A percentile compares a stretch with the other conserved stretches of the same genome.
phyloP scores from a whole-genome alignment of 2,888 invertebrate species.

The Dorcus hopei region DNA sequence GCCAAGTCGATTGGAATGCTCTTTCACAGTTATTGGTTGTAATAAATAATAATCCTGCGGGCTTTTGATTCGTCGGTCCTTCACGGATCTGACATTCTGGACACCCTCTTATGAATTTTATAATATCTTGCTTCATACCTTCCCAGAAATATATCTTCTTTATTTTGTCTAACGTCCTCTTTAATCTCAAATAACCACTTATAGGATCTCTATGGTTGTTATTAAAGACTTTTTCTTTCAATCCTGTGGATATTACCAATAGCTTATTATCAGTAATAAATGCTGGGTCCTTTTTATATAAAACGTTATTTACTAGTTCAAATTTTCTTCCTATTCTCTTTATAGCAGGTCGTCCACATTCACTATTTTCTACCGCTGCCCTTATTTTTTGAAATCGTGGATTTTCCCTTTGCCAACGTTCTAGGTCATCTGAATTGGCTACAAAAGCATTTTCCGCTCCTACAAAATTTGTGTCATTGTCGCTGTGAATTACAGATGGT shows the following conservation, averaged over 20 bases:
- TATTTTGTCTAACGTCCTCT: conserved; percentile 23
- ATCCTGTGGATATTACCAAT: conserved; percentile 20
- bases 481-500: no score
- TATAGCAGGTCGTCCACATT: no score
- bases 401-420: no score
- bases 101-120: conserved; percentile 19
- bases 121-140: conserved; percentile 3
- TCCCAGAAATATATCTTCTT: conserved; percentile 24
- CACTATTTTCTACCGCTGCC: no score
- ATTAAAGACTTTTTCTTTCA: conserved; percentile 23
- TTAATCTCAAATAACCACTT: conserved; percentile 21
- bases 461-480: no score
- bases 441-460: no score
- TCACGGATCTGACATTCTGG: conserved; percentile 25
- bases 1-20: background rate
- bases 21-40: conserved; percentile 11
- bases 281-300: background rate
- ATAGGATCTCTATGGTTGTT: conserved; percentile 21
- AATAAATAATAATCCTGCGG: conserved; percentile 10
- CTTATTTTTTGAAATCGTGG: background rate
- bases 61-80: conserved; percentile 13
- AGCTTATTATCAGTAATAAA: background rate
- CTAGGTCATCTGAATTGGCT: no score
- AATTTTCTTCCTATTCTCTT: background rate
- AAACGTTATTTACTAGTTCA: background rate